Evolutionary conservation across 2,797 vertebrate species (phyloP).

Genomic region (Tragopan temminckii): DNA sequence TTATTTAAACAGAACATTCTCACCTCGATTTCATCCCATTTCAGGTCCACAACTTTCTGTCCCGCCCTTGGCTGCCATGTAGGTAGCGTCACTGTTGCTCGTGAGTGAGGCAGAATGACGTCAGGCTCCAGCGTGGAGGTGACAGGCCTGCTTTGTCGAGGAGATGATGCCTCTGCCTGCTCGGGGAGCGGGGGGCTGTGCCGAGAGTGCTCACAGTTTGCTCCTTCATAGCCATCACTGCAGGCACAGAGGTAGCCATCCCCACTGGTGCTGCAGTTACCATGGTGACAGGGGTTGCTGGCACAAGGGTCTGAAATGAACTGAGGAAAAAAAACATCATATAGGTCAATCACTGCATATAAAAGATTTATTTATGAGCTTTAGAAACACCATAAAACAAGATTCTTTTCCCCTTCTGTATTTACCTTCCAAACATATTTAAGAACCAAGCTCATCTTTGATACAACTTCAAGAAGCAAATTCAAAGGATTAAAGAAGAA

Average conservation of each 20-base stretch:
- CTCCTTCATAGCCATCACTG: conserved; percentile 88
- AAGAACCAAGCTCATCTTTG: not conserved
- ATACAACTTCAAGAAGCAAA: conserved; percentile 13
- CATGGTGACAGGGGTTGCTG: conserved; percentile 97
- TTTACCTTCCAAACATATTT: not conserved
- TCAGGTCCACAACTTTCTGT: conserved; percentile 91
- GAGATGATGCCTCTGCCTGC: conserved; percentile 77
- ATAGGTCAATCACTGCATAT: conserved; percentile 66
- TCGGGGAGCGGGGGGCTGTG: conserved; percentile 75
- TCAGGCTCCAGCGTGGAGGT: conserved; percentile 82
- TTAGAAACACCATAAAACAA: not conserved
- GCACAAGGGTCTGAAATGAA: conserved; percentile 92
- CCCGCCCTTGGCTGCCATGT: conserved; percentile 92
- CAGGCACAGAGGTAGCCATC: conserved; percentile 90
- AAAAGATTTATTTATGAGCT: not conserved
- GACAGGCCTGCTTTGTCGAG: conserved; percentile 40
- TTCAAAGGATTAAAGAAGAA: conserved; percentile 28
- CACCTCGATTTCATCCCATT: conserved; percentile 94
- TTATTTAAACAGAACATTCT: conserved; percentile 40
- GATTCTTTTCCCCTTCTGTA: not conserved
- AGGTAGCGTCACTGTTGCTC: conserved; percentile 83
- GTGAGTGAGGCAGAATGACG: conserved; percentile 74
- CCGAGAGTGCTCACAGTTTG: conserved; percentile 85
- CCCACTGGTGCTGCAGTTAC: conserved; percentile 90
- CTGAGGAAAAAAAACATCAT: conserved; percentile 81